Base-by-base conservation (phyloP, 2,113 vertebrate species). In the Cyanistes caeruleus region DNA sequence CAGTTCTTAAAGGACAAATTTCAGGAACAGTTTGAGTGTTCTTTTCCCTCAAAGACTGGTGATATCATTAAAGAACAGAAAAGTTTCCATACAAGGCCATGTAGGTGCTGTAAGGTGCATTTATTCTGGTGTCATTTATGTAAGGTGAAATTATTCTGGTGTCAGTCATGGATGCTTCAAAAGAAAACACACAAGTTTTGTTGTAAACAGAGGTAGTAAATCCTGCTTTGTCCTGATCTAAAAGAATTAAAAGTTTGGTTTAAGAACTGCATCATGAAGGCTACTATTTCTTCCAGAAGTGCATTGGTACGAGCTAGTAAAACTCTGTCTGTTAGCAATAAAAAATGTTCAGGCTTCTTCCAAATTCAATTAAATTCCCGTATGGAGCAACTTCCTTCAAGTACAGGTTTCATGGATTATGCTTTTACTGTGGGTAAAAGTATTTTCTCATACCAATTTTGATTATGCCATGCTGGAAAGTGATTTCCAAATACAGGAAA, bases 1-100 rank as follows among this genome's bases (percentile, higher is more conserved):
- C 10, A 23, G 28, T 30, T 72, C 24, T 84, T 63, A 68, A 80
- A 33, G 33, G 25, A 91, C 82, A 41, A 70, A 70, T 69, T 52
- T 84, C 48, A 72, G 43, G 7, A 58, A 9, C 1, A 18, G 8
- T 58, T 62, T 11, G 15, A 63, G 7, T 4, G 1, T 0, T n/a
- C 55, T 46, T 35, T 52, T 3, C 1, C 22, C 12, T 31, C 5
- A 5, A 46, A 91, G 33, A 20, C 31, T 25, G 13, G 4, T 65
- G 22, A n/a, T 37, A 7, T 43, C 65, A 22, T 43, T 43, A 43
- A 83, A 74, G 13, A 75, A 17, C 6, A 52, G 31, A 39, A 11
- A 56, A 31, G 39, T 5, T 84, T 30, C 17, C 27, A 22, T 52
- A 35, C 20, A 53, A 56, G 17, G 8, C 25, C 33, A 62, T 3